A percentile compares a stretch with the other conserved stretches of the same genome.
Conservation (phyloP, 2,797 vertebrate genomes). For the Furcifer pardalis region DNA sequence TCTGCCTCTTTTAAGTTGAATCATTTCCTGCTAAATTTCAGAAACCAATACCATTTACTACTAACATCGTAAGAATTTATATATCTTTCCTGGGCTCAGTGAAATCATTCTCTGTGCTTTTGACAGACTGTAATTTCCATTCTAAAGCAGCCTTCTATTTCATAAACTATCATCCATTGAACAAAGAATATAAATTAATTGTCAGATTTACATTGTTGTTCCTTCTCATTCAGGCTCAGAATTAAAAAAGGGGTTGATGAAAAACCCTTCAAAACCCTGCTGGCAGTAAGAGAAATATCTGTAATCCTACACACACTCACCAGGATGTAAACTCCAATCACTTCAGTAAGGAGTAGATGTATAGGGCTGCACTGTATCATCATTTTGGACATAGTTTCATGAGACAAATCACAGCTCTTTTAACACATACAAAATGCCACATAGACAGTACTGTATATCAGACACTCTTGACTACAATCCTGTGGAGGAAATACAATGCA, state of each 20-base stretch:
- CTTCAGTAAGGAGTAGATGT: too few species aligned
- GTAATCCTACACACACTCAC: background rate
- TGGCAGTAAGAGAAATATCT: background rate
- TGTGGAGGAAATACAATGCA: too few species aligned
- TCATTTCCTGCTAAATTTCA: background rate
- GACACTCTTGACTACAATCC: too few species aligned
- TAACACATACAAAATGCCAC: too few species aligned
- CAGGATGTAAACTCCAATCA: too few species aligned
- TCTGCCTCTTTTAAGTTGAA: background rate
- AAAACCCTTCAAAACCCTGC: background rate
- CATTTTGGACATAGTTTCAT: too few species aligned
- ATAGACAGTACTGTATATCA: too few species aligned
- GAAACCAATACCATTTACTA: background rate
- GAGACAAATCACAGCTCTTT: too few species aligned
- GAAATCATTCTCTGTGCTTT: conserved; percentile 5
- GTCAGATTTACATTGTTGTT: background rate
- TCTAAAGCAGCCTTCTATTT: conserved; percentile 27
- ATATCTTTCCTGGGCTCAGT: background rate
- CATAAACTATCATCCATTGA: conserved; percentile 17
- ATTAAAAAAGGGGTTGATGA: conserved; percentile 21
- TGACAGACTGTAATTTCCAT: conserved; percentile 20
- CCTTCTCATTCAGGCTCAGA: conserved; percentile 23
- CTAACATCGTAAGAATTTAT: background rate
- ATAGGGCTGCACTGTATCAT: too few species aligned
- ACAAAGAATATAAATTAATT: conserved; percentile 40